Evolutionary conservation across 2,888 invertebrate genomes (phyloP).

Genomic region (Ferdinandea cuprea): DNA sequence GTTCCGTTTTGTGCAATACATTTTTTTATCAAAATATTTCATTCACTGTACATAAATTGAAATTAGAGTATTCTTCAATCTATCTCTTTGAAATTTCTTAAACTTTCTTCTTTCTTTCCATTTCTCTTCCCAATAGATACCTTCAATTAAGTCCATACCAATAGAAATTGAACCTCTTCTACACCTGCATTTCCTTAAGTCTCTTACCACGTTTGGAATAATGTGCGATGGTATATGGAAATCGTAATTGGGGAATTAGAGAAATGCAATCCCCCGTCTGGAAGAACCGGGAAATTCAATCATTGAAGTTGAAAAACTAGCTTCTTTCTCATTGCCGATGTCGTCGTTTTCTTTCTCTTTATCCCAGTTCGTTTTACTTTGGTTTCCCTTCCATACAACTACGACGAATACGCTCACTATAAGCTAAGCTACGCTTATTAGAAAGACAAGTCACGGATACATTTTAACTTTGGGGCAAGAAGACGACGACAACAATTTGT

Average conservation of each 20-base stretch:
- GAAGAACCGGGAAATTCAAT: slow-evolving; percentile 38
- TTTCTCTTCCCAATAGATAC: too few relatives aligned
- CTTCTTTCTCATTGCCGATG: slow-evolving; percentile 38
- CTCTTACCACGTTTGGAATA: neutral
- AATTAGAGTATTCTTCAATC: too few relatives aligned
- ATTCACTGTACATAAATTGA: too few relatives aligned
- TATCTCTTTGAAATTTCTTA: too few relatives aligned
- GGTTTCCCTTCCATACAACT: slow-evolving; percentile 1
- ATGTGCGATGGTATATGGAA: neutral
- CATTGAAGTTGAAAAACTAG: slow-evolving; percentile 63
- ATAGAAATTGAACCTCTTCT: neutral
- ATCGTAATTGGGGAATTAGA: neutral
- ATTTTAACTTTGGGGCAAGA: slow-evolving; percentile 41
- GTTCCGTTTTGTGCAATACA: too few relatives aligned
- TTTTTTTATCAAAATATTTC: too few relatives aligned
- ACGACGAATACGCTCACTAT: neutral
- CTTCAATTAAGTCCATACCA: too few relatives aligned
- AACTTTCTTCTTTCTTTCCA: too few relatives aligned
- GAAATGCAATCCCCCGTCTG: slow-evolving; percentile 6
- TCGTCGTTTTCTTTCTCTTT: slow-evolving; percentile 33
- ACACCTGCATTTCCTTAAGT: slow-evolving; percentile 28
- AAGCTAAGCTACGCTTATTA: slow-evolving; percentile 38
- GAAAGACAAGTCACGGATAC: slow-evolving; percentile 52
- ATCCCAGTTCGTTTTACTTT: slow-evolving; percentile 15
- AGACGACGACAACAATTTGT: slow-evolving; percentile 25